A percentile compares a stretch with the other conserved stretches of the same genome.
phyloP scores from a whole-genome alignment of 2,888 invertebrate species.

The Caenorhabditis sulstoni region DNA sequence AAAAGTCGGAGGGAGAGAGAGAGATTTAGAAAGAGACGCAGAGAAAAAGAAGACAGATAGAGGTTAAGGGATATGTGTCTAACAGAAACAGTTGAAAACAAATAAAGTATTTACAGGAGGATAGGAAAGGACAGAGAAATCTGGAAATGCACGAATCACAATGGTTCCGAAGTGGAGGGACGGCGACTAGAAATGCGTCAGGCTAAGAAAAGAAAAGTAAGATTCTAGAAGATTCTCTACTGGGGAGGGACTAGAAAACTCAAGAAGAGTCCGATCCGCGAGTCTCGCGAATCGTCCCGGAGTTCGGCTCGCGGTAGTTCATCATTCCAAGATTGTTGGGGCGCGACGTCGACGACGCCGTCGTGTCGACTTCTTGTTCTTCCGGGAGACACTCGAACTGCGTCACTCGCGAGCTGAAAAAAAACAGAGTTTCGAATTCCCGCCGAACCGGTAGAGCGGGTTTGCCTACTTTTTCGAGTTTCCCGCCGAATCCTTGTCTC shows the following conservation, averaged over 20 bases:
- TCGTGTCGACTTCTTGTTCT: conserved; percentile 53
- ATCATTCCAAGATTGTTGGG: conserved; percentile 67
- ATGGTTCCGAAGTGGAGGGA: conserved; percentile 12
- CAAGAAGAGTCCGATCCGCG: conserved; percentile 69
- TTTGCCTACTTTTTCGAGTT: conserved; percentile 28
- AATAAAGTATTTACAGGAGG: neutral
- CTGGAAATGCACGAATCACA: conserved; percentile 49
- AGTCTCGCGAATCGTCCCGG: conserved; percentile 71
- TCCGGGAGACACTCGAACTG: conserved; percentile 69
- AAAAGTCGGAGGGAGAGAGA: conserved; percentile 3
- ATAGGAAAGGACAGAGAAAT: neutral
- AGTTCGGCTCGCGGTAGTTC: conserved; percentile 70
- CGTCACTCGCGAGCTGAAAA: conserved; percentile 50
- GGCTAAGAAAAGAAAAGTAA: neutral
- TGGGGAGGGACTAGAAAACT: conserved; percentile 12
- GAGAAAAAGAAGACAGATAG: conserved; percentile 20
- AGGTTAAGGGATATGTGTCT: conserved; percentile 36
- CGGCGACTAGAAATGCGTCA: conserved; percentile 49
- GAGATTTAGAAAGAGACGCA: neutral
- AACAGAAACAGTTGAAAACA: no score
- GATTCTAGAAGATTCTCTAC: no score
- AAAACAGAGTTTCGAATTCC: no score
- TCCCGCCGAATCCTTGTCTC: conserved; percentile 55
- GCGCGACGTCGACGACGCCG: conserved; percentile 57
- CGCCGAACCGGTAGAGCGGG: no score